Evolutionary conservation across 2,113 vertebrate species (phyloP), one percentile per base, ranked within the genome.

Genomic region (Chaetorhynchus papuensis): DNA sequence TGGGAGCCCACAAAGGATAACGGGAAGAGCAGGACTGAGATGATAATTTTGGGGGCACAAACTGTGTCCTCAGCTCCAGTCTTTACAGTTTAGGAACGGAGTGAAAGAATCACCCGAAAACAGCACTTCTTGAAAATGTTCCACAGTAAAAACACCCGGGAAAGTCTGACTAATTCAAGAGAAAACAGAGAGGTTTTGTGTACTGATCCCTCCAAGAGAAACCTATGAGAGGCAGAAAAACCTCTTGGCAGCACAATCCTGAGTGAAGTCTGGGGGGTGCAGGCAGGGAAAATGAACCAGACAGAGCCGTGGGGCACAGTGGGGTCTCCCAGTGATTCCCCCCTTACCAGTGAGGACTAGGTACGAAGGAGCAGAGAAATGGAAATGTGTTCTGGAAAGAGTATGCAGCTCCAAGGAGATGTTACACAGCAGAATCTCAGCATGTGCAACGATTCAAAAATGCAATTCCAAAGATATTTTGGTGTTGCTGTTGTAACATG

Each of bases 381-480:
- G 4, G 13, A 5, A 30, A 57, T 17, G 8, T 64, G 8, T 4
- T 45, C 44, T 33, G 47, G 64, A 39, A 77, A 63, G 24, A 28
- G 27, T 10, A 9, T 44, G 11, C 31, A 53, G 42, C 15, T 81
- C 33, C 4, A 24, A 44, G 44, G 16, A 88, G 31, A 3, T 0
- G 8, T 14, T 5, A 4, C 13, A 19, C 4, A 11, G 11, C 37
- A 64, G 47, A 37, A 61, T 4, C 47, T 37, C 45, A 65, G 9
- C 1, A 0, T 56, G 10, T 80, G 41, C 24, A 41, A 3, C 2
- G 7, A 13, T 61, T 53, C 33, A n/a, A 2, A 17, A 66, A 56
- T 31, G 31, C 45, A 33, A 82, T 13, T 24, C 61, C 21, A 54
- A 35, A 30, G 13, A 26, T 28, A 10, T 52, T 47, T 60, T 23